Evolutionary conservation across 2,797 vertebrate genomes (phyloP), one percentile per base, ranked within the genome.

Genomic region (Melanotaenia boesemani): DNA sequence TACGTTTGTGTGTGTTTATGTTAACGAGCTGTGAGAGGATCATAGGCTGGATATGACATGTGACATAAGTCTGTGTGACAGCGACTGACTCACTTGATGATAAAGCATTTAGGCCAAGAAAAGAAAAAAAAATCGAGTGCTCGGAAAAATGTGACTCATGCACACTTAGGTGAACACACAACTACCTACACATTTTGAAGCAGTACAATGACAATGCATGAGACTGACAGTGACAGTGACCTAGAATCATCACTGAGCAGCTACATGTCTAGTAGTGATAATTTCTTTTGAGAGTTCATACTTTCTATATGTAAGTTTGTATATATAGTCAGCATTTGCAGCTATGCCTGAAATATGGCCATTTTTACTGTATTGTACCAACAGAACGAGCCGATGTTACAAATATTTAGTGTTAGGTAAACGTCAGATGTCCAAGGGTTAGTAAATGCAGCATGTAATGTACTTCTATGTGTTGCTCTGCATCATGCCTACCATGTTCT

Each of bases 21-120:
- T 66, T 28, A 44, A 55, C 22, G 6, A 18, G 32, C 46, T 62
- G 65, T 55, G 59, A 54, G 50, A 54, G 36, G 69, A 85, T 88
- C 83, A 83, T 77, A 69, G 63, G 63, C 72, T 57, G 80, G 74
- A 73, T 79, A 60, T 85, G 84, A 90, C 78, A 86, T 71, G 78
- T 88, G 85, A 87, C 58, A 61, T 81, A 78, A 88, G 74, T 63
- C 24, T 68, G 4, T 76, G 73, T 79, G 87, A 87, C 85, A 86
- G 66, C 63, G 59, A 15, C 69, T 83, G 82, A 90, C 76, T 85
- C 77, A 66, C 55, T 80, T 71, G 65, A 75, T 82, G 76, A 85
- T 77, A 72, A 68, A 81, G 67, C 62, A 67, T 83, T 80, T 71
- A 57, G 69, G 81, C 46, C 72, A 37, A 34, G 10, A 48, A 67